Conservation (phyloP, 2,888 invertebrate genomes). For the Campoletis raptor region DNA sequence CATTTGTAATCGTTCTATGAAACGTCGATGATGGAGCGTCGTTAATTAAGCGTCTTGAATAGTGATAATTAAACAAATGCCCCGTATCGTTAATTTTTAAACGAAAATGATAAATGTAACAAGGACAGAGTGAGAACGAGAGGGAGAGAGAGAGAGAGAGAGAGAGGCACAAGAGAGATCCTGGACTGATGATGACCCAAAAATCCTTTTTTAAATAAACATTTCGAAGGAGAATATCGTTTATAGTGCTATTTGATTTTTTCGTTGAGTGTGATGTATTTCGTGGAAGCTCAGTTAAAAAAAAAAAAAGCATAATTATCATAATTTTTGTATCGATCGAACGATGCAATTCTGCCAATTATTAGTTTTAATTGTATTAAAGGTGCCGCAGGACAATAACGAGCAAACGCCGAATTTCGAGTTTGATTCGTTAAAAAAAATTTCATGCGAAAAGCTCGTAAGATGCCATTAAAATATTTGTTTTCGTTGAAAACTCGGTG, state of each 20-base stretch:
- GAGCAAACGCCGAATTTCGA: slow-evolving; percentile 7
- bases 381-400: slow-evolving; percentile 46
- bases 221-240: slow-evolving; percentile 53
- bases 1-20: slow-evolving; percentile 32
- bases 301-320: background rate
- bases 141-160: slow-evolving; percentile 27
- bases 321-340: background rate
- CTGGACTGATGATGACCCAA: slow-evolving; percentile 58
- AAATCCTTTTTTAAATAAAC: slow-evolving; percentile 61
- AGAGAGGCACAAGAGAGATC: slow-evolving; percentile 40
- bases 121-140: slow-evolving; percentile 12
- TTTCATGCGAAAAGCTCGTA: background rate
- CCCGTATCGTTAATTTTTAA: slow-evolving; percentile 34
- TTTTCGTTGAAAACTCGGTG: background rate
- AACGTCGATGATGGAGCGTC: background rate
- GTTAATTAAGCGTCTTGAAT: slow-evolving; percentile 29
- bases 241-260: slow-evolving; percentile 40
- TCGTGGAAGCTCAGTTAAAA: slow-evolving; percentile 13
- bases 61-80: slow-evolving; percentile 14
- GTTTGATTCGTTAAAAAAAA: background rate
- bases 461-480: background rate
- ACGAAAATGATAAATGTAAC: slow-evolving; percentile 34
- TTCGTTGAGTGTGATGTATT: background rate
- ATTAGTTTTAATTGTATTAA: slow-evolving; percentile 23
- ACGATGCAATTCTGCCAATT: background rate